Evolutionary conservation across 2,113 vertebrate species (phyloP), one percentile per base, ranked within the genome.

Genomic region (Psettodes erumei): DNA sequence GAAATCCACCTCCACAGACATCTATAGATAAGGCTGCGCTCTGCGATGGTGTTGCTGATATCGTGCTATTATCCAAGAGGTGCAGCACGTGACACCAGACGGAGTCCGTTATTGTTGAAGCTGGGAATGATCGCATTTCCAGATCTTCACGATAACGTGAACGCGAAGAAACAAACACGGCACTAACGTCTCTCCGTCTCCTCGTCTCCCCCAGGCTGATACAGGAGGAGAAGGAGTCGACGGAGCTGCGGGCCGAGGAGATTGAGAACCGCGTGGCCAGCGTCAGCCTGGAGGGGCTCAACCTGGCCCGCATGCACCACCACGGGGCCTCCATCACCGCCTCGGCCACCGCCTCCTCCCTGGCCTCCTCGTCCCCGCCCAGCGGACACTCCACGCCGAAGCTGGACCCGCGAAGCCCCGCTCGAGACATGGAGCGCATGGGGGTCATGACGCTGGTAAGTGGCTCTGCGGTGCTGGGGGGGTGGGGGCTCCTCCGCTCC

Each of bases 201-300:
- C 25, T 45, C 21, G 50, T 21, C 16, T 50, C 21, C 27, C 81
- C 27, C 81, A 99, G 98, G 87, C 92, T 99, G 85, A 99, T 99
- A 73, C 98, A 99, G 82, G 98, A 99, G 92, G 98, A 99, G 93
- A 99, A 99, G 87, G 98, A 99, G 91, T 99, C 98, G 0, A 99
- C 98, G 6, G 98, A 99, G 92, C 79, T 99, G 63, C 95, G 98
- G 75, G 98, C 98, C 0, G 98, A 99, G 89, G 98, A 99, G 92
- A 99, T 99, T 35, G 98, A 99, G 87, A 97, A 98, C 42, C 95
- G 98, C 42, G 98, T 99, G 64, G 97, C 97, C 60, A 99, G 98
- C 0, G 97, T 99, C 68, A 99, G 98, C 86, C 92, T 99, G 3
- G 98, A 99, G 91, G 98, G 98, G 8, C 92, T 99, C 65, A 99